Percentiles rank a stretch among this genome's conserved stretches.
Evolutionary conservation across 1,140 invertebrate genomes (phyloP).

Genomic region (Eubasilissa regina): DNA sequence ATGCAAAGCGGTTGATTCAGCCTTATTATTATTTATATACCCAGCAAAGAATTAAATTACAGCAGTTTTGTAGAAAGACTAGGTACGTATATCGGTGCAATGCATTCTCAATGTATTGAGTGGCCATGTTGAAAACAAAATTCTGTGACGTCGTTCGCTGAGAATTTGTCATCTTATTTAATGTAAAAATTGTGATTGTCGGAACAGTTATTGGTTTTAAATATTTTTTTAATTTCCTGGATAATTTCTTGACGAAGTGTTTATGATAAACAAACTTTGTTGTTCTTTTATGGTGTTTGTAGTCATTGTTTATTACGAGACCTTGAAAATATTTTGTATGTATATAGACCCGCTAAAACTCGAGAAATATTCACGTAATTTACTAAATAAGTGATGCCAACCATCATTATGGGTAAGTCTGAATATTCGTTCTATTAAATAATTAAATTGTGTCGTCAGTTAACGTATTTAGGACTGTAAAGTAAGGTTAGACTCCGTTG

Average conservation of each 20-base stretch:
- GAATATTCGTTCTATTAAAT: neutral
- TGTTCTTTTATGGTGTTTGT: slow-evolving; percentile 40
- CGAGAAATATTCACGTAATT: slow-evolving; percentile 19
- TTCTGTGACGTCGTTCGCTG: slow-evolving; percentile 49
- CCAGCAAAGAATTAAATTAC: neutral
- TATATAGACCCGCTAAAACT: slow-evolving; percentile 38
- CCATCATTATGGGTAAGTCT: slow-evolving; percentile 41
- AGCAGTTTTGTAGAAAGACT: slow-evolving; percentile 12
- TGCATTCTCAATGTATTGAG: slow-evolving; percentile 49
- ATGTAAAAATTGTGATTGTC: slow-evolving; percentile 41
- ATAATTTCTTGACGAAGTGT: slow-evolving; percentile 18
- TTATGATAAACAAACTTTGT: slow-evolving; percentile 23
- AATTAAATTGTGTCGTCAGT: neutral
- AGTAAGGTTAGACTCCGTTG: slow-evolving; percentile 50
- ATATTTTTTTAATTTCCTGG: neutral
- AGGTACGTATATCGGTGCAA: neutral
- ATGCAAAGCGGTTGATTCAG: neutral
- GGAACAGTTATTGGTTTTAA: slow-evolving; percentile 12
- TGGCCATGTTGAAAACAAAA: slow-evolving; percentile 57
- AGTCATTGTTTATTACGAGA: slow-evolving; percentile 53
- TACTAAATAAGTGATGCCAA: slow-evolving; percentile 32
- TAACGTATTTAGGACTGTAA: slow-evolving; percentile 29
- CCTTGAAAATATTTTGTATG: slow-evolving; percentile 53
- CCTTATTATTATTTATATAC: neutral
- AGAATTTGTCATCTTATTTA: slow-evolving; percentile 51